These are phyloP conservation scores for Nanger granti DNA, from an alignment of 2,113 vertebrate genomes.

Conservation along the genomic window DNA sequence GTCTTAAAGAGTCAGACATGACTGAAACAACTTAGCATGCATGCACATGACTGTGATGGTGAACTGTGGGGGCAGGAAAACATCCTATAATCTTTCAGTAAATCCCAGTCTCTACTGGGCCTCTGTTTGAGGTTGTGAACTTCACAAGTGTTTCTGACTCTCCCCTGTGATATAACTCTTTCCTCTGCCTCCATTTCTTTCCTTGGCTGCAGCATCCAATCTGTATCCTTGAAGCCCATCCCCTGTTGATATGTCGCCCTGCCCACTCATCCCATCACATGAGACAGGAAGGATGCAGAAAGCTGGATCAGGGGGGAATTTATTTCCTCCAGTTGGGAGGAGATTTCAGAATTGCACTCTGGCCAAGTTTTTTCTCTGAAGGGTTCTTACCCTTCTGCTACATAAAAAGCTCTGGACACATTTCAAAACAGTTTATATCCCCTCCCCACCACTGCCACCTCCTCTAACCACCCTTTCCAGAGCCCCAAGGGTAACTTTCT, in stretches of 20 bases:
- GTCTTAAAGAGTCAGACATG: not conserved
- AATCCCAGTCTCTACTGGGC: not conserved
- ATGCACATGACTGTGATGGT: not conserved
- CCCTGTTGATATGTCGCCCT: not conserved
- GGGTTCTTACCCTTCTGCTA: not conserved
- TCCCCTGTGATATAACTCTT: not conserved
- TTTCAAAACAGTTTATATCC: not conserved
- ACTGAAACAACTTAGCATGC: not conserved
- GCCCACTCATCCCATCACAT: not conserved
- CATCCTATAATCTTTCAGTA: not conserved
- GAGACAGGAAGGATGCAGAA: not conserved
- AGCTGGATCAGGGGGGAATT: not conserved
- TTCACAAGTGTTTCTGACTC: not conserved
- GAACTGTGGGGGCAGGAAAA: not conserved
- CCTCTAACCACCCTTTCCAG: not conserved
- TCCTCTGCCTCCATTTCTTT: no score
- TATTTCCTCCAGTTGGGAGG: not conserved
- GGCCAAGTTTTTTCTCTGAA: not conserved
- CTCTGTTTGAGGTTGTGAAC: not conserved
- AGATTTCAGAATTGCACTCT: not conserved
- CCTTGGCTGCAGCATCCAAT: not conserved
- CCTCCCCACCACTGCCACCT: no score
- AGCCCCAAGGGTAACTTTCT: not conserved
- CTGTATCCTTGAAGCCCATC: not conserved
- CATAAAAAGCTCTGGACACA: not conserved